A percentile compares a stretch with the other conserved stretches of the same genome.
Evolutionary conservation across 2,888 invertebrate genomes (phyloP).

Genomic region (Cantharis lateralis): DNA sequence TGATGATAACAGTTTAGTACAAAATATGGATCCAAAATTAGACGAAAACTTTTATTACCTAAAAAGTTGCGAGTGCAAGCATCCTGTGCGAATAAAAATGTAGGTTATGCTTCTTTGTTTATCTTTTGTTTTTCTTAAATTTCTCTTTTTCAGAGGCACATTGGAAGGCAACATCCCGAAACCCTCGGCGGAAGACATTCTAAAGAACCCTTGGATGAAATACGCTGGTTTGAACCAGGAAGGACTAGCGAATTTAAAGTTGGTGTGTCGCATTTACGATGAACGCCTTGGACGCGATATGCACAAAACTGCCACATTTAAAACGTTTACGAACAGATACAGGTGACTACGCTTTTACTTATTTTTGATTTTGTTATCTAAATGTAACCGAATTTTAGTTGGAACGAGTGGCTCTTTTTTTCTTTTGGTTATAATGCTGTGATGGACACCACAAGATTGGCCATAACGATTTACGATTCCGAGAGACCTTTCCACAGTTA

Average conservation of each 20-base stretch:
- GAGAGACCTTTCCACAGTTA: slow-evolving; percentile 82
- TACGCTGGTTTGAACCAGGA: slow-evolving; percentile 88
- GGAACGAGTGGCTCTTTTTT: slow-evolving; percentile 96
- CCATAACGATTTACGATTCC: slow-evolving; percentile 90
- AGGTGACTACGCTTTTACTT: slow-evolving; percentile 65
- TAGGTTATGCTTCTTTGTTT: slow-evolving; percentile 59
- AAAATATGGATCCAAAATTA: neutral
- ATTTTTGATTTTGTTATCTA: neutral
- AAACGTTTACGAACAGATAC: slow-evolving; percentile 90
- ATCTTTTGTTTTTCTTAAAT: neutral
- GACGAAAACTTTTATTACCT: neutral
- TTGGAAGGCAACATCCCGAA: slow-evolving; percentile 88
- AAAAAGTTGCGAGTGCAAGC: neutral
- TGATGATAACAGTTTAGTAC: neutral
- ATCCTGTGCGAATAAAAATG: slow-evolving; percentile 79
- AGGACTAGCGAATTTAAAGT: slow-evolving; percentile 85
- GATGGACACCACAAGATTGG: slow-evolving; percentile 83
- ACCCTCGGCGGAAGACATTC: slow-evolving; percentile 85
- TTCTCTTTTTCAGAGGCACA: slow-evolving; percentile 71
- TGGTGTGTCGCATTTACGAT: slow-evolving; percentile 83
- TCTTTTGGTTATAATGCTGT: slow-evolving; percentile 91
- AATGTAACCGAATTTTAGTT: slow-evolving; percentile 64
- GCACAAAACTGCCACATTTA: slow-evolving; percentile 89
- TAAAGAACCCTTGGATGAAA: slow-evolving; percentile 86
- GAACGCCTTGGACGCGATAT: slow-evolving; percentile 82